Base-by-base conservation (phyloP, 2,888 invertebrate genomes). In the Cryptophagus acutangulus region DNA sequence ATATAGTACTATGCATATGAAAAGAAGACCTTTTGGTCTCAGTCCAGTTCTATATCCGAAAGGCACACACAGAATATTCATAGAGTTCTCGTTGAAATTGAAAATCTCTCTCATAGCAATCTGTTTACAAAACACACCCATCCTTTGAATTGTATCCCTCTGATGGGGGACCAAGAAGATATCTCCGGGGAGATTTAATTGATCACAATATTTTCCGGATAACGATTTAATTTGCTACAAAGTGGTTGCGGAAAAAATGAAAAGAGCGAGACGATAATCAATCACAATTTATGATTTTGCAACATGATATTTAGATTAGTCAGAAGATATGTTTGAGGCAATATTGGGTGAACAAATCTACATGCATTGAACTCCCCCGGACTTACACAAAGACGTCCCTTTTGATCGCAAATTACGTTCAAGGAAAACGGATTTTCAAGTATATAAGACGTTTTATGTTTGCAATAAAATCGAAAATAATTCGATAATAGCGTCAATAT, bases 341-440 rank as follows among this genome's bases (percentile, higher is more conserved):
- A 6, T 5, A 20, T 20, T 20, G 16, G 9, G 16, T 16, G 31
- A 31, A 31, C 31, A 31, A 31, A 31, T 31, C 31, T 16, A 12
- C 16, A 31, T 20, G 9, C 16, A 31, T 31, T 31, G 31, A 31
- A 31, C 31, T 14, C 2, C 9, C 12, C n/a, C 16, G 31, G 16
- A 31, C 16, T n/a, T 16, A 31, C 31, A 31, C 12, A 31, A 31
- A 31, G 31, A 3, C n/a, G 31, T 10, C n/a, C 16, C 16, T 31
- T n/a, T 31, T 31, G 31, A 31, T 31, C 31, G 16, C n/a, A 3
- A 31, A 31, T 31, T 31, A 31, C 31, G n/a, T 31, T 31, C 31
- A 31, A 31, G 15, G 13, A 14, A 31, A 13, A 31, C 16, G 31
- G 12, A 15, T 31, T 31, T 31, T 31, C 29, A 15, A 13, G 31